Percentiles rank a stretch among this genome's conserved stretches.
Conservation (phyloP, 2,113 vertebrate species). For the Cichladusa arquata region DNA sequence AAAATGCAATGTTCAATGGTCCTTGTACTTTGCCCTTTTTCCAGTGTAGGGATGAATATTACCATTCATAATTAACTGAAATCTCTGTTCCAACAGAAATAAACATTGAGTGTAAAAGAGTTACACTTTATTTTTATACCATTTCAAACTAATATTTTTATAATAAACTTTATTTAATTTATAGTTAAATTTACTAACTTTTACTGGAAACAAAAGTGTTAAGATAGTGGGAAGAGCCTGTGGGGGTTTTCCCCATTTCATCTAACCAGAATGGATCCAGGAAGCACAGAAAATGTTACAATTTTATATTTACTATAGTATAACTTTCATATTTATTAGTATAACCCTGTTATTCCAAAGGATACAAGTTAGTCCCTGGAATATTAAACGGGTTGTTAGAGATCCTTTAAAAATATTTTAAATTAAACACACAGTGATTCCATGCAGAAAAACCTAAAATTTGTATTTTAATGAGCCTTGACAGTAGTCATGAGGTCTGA, state of each 20-base stretch:
- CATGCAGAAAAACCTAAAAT: neutral
- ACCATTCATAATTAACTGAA: slow-evolving; percentile 1
- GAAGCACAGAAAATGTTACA: neutral
- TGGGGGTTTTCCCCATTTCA: neutral
- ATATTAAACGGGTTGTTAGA: neutral
- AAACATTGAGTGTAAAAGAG: neutral
- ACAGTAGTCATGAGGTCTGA: neutral
- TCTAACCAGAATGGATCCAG: neutral
- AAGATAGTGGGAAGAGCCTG: neutral
- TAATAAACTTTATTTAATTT: neutral
- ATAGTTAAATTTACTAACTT: neutral
- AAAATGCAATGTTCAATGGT: slow-evolving; percentile 71
- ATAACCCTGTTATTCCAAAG: neutral
- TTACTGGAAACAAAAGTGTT: neutral
- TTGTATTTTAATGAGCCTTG: neutral
- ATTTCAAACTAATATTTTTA: neutral
- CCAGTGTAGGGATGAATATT: neutral
- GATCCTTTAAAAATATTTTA: neutral
- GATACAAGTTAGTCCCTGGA: neutral
- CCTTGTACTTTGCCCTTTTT: slow-evolving; percentile 62
- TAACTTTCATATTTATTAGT: neutral
- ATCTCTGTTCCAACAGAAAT: neutral
- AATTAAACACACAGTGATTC: neutral
- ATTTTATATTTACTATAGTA: neutral
- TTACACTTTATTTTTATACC: neutral